These are phyloP conservation scores for Cottus gobio DNA, from an alignment of 2,113 vertebrate species.

Conservation along the genomic window DNA sequence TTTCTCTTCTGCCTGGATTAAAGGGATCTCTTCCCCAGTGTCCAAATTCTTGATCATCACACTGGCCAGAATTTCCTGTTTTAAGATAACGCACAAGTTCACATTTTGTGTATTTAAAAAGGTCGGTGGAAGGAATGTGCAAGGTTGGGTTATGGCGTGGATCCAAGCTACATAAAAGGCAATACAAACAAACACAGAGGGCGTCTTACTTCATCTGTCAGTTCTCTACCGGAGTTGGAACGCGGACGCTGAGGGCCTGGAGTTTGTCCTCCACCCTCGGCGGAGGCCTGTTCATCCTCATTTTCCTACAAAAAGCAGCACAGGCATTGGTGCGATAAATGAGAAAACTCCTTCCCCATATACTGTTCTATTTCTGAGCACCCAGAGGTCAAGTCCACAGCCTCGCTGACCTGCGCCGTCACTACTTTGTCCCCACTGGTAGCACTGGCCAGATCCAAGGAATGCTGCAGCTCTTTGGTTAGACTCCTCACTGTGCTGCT, in stretches of 20 bases:
- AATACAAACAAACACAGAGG: neutral
- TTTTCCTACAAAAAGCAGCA: slow-evolving; percentile 87
- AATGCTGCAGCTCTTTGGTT: slow-evolving; percentile 93
- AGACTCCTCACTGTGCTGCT: slow-evolving; percentile 85
- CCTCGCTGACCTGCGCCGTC: slow-evolving; percentile 90
- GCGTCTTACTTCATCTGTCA: slow-evolving; percentile 93
- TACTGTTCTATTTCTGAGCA: neutral
- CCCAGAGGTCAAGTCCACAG: neutral
- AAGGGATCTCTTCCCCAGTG: slow-evolving; percentile 98
- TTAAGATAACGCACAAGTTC: slow-evolving; percentile 18
- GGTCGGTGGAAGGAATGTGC: neutral
- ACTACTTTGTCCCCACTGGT: slow-evolving; percentile 98
- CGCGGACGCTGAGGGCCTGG: slow-evolving; percentile 93
- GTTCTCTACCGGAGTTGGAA: slow-evolving; percentile 96
- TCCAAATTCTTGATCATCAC: slow-evolving; percentile 99
- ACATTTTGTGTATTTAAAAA: neutral
- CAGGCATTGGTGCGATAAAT: neutral
- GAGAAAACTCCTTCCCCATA: neutral
- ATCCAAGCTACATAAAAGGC: slow-evolving; percentile 2
- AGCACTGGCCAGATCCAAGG: slow-evolving; percentile 96
- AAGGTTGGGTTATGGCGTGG: neutral
- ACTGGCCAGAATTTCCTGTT: slow-evolving; percentile 97
- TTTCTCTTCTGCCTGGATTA: slow-evolving; percentile 98
- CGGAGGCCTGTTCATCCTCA: slow-evolving; percentile 86
- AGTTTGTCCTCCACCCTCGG: slow-evolving; percentile 81